Evolutionary conservation across 2,888 invertebrate species (phyloP).

Genomic region (Uloborus plumipes): DNA sequence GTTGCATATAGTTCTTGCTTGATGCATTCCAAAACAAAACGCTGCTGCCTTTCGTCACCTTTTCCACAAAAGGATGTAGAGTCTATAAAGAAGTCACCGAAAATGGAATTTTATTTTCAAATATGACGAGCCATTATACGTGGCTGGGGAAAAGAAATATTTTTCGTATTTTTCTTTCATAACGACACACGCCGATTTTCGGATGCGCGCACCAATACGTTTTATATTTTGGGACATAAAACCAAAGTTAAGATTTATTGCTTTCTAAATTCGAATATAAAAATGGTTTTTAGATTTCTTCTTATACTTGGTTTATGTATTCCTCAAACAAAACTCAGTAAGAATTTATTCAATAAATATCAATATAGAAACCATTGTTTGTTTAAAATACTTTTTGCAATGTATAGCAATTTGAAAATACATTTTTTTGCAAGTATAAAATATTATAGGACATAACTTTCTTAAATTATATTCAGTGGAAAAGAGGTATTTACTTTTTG

Average conservation of each 20-base stretch:
- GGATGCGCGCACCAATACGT: neutral
- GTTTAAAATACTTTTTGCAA: no score
- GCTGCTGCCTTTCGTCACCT: conserved; percentile 36
- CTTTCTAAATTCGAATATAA: conserved; percentile 7
- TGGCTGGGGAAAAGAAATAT: neutral
- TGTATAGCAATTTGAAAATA: no score
- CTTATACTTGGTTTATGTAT: no score
- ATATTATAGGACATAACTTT: no score
- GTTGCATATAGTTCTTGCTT: conserved; percentile 26
- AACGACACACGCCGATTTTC: neutral
- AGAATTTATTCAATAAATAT: no score
- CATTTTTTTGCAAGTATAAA: no score
- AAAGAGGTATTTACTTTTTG: no score
- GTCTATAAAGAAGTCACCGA: conserved; percentile 1
- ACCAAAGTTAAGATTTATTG: conserved; percentile 6
- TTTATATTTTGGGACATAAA: conserved; percentile 12
- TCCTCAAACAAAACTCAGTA: no score
- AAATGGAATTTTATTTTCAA: conserved; percentile 10
- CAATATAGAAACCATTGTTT: no score
- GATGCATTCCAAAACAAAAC: conserved; percentile 37
- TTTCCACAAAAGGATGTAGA: neutral
- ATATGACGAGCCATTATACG: neutral
- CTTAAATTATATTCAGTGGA: no score
- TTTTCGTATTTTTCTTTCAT: neutral
- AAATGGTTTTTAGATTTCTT: conserved; percentile 1